These are phyloP conservation scores for Ornithoptera priamus DNA, from an alignment of 2,888 invertebrate species.

Conservation along the genomic window DNA sequence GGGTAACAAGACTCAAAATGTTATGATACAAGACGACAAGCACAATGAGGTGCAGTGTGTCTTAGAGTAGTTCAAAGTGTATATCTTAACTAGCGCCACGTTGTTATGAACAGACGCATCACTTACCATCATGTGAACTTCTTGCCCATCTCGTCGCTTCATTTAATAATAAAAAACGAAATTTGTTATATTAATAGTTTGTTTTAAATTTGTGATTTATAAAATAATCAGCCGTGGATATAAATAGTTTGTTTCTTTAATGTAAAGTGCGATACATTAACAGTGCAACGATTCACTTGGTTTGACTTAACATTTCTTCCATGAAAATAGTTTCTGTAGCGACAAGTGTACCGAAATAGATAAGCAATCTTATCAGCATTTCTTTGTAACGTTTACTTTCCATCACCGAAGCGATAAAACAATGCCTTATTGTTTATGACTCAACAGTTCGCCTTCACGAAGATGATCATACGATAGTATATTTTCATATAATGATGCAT, in stretches of 20 bases:
- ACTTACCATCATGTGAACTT: no score
- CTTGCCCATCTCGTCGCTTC: no score
- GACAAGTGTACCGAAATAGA: constrained; percentile 42
- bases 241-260: not conserved
- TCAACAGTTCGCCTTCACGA: constrained; percentile 9
- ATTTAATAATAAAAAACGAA: no score
- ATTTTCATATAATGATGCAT: not conserved
- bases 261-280: not conserved
- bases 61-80: no score
- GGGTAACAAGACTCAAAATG: no score
- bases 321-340: constrained; percentile 32
- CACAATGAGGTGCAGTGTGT: no score
- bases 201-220: not conserved
- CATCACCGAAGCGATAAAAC: constrained; percentile 47
- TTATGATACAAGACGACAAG: no score
- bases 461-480: not conserved
- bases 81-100: no score
- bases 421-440: constrained; percentile 58
- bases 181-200: no score
- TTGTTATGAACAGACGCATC: no score
- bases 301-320: not conserved
- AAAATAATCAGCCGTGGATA: not conserved
- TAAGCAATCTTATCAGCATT: constrained; percentile 59
- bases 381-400: constrained; percentile 55
- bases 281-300: not conserved